Evolutionary conservation across 2,113 vertebrate species (phyloP), one percentile per base, ranked within the genome.

Genomic region (Nansenia antarctica): DNA sequence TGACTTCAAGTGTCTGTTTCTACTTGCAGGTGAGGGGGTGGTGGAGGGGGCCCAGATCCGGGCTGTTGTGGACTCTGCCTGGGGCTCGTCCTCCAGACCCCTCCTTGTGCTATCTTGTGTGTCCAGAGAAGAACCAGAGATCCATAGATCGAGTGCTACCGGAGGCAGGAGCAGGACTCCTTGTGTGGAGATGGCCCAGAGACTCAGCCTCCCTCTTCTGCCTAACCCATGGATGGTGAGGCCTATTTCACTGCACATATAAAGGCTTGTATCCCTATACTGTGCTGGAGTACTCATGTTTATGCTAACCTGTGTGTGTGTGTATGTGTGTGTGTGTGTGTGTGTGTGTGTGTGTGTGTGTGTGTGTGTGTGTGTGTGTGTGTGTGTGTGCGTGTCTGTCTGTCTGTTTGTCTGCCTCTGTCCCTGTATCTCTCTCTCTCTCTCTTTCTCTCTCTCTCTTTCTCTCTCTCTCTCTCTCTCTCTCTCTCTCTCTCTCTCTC

Each of bases 221-320:
- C 67, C 9, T 31, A 92, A 93, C 76, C 94, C 93, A 0, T 99
- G 97, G 97, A 94, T 96, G 96, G 97, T 98, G 94, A 87, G 76
- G 14, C 12, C 12, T 5, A 24, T 5, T 53, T 53, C 49, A 53
- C 49, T 53, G n/a, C n/a, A n/a, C n/a, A n/a, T n/a, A n/a, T n/a
- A n/a, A n/a, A n/a, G n/a, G n/a, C n/a, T n/a, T n/a, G n/a, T n/a
- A n/a, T n/a, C n/a, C n/a, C n/a, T n/a, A n/a, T n/a, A n/a, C n/a
- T n/a, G n/a, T n/a, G n/a, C n/a, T n/a, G n/a, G n/a, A n/a, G n/a
- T n/a, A n/a, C n/a, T n/a, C n/a, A n/a, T n/a, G n/a, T n/a, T n/a
- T n/a, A n/a, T n/a, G n/a, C n/a, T n/a, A n/a, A n/a, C n/a, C 55
- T 53, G 9, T 52, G 27, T 31, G n/a, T 52, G 59, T 39, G 27